A percentile compares a stretch with the other conserved stretches of the same genome.
Evolutionary conservation across 2,797 vertebrate genomes (phyloP).

Genomic region (Pteropus rufus): DNA sequence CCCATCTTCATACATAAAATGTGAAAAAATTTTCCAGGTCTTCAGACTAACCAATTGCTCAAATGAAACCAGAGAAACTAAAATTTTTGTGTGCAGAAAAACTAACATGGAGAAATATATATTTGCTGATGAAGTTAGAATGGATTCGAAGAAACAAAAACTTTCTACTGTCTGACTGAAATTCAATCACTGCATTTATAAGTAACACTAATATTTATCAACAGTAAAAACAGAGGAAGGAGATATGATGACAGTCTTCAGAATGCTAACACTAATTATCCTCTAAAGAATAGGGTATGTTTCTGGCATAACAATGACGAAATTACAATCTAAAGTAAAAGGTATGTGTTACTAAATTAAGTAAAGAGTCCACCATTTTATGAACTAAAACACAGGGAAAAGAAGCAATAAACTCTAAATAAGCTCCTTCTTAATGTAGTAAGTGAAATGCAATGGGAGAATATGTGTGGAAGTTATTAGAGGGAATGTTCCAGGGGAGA

Average conservation of each 20-base stretch:
- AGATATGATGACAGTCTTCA: background rate
- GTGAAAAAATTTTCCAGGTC: background rate
- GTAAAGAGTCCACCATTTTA: background rate
- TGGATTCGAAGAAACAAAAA: conserved; percentile 19
- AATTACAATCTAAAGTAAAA: conserved; percentile 42
- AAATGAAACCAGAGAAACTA: background rate
- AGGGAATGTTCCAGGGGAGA: conserved; percentile 14
- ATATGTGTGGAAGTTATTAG: background rate
- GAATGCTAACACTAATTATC: background rate
- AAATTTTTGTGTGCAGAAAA: conserved; percentile 30
- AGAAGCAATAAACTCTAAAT: background rate
- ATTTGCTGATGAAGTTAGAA: conserved; percentile 18
- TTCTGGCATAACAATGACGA: conserved; percentile 46
- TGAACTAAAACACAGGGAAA: conserved; percentile 33
- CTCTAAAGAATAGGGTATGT: background rate
- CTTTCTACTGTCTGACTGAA: background rate
- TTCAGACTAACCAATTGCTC: background rate
- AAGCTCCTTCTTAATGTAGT: background rate
- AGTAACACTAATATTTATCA: background rate
- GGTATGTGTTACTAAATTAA: background rate
- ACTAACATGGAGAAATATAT: background rate
- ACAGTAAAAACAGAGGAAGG: background rate
- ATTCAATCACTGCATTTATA: conserved; percentile 20
- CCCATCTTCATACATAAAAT: background rate
- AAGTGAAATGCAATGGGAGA: conserved; percentile 4